Evolutionary conservation across 92 coral and sea anemone species (phyloP).

Genomic region (Porites cylindrica): DNA sequence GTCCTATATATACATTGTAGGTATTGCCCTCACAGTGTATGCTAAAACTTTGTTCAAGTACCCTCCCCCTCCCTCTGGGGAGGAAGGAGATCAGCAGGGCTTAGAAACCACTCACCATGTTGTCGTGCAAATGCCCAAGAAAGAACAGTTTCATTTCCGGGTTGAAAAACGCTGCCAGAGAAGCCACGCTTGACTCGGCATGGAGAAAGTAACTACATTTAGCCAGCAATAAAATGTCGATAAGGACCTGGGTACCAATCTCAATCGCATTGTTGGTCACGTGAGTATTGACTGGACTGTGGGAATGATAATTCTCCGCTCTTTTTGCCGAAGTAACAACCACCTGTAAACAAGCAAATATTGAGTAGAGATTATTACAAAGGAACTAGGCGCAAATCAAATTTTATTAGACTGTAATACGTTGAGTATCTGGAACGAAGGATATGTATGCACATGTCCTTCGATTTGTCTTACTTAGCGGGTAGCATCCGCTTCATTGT

Average conservation of each 20-base stretch:
- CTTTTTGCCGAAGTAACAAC: conserved; percentile 49
- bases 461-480: no score
- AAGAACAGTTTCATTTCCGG: conserved; percentile 57
- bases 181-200: conserved; percentile 68
- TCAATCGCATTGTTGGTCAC: conserved; percentile 7
- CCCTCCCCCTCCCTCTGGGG: no score
- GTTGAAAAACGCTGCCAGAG: conserved; percentile 55
- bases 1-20: no score
- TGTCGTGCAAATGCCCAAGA: conserved; percentile 5
- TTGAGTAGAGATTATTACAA: background rate
- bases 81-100: no score
- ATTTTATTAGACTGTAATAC: no score
- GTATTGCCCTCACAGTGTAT: no score
- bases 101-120: background rate
- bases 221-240: conserved; percentile 55
- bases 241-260: conserved; percentile 55
- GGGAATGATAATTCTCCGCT: conserved; percentile 36
- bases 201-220: conserved; percentile 57
- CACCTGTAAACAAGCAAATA: background rate
- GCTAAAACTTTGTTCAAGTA: background rate
- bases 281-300: background rate
- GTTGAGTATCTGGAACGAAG: no score
- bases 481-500: no score
- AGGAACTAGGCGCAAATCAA: background rate
- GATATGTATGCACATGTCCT: no score